Conservation (phyloP, 2,113 vertebrate species). For the Stigmatopora nigra region DNA sequence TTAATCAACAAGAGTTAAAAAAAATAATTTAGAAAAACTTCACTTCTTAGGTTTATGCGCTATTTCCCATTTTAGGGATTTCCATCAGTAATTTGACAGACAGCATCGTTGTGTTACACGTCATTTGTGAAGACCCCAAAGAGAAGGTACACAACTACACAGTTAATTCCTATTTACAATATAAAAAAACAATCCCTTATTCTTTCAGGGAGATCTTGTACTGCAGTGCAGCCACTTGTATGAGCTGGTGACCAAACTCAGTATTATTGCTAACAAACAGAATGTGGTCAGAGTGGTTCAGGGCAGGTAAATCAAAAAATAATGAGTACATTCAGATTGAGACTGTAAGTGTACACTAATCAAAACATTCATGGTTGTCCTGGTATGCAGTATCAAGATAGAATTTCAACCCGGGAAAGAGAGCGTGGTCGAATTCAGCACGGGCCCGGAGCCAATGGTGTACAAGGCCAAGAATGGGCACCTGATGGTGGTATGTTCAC, state of each 20-base stretch:
- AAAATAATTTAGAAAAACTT: too few species aligned
- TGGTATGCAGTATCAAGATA: constrained; percentile 77
- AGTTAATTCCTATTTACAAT: background rate
- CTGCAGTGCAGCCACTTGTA: constrained; percentile 83
- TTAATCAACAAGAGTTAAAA: too few species aligned
- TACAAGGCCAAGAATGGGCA: constrained; percentile 89
- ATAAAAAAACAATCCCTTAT: background rate
- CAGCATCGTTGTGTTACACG: constrained; percentile 79
- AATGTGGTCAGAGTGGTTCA: constrained; percentile 71
- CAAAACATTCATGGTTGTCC: background rate
- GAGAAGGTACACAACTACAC: constrained; percentile 75
- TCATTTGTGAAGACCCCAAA: constrained; percentile 73
- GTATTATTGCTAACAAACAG: constrained; percentile 77
- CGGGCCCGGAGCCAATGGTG: constrained; percentile 76
- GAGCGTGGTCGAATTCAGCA: constrained; percentile 78
- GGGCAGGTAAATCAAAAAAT: constrained; percentile 75
- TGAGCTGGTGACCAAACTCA: constrained; percentile 81
- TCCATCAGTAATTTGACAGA: constrained; percentile 86
- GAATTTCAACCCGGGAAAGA: constrained; percentile 79
- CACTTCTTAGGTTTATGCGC: background rate
- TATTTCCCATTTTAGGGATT: constrained; percentile 67
- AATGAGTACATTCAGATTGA: background rate
- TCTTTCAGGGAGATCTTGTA: constrained; percentile 78
- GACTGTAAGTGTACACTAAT: background rate
- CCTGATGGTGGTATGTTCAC: constrained; percentile 85